Base-by-base conservation (phyloP, 2,113 vertebrate species). In the Oryzias melastigma region DNA sequence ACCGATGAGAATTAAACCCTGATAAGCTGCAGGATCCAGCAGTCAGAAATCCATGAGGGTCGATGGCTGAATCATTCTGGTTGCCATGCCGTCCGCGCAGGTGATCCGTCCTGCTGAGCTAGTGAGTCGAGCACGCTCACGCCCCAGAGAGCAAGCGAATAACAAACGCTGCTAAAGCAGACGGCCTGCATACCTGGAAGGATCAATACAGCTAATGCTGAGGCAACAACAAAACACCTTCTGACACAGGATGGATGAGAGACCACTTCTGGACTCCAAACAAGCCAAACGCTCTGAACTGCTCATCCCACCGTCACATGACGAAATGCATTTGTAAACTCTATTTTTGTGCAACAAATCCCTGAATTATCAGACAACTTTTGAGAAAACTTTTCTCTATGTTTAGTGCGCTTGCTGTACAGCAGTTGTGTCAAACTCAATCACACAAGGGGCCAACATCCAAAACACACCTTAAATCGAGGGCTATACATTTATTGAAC, bases 201-300 rank as follows among this genome's bases (percentile, higher is more conserved):
- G 58, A 85, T 89, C 81, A 16, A 87, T 83, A 62, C 16, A 45
- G 51, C 71, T 45, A 25, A 61, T 44, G 71, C 63, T 62, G 49
- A 52, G 73, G 71, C 75, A 65, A 60, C 52, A 69, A 65, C 70
- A 62, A 75, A 79, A 71, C 62, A 82, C 65, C 71, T 57, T 41
- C 48, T 49, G 64, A 40, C 3, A 6, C 65, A 58, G 25, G 15
- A 82, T 62, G 54, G 25, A 17, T 20, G 35, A 48, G 35, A 7
- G 10, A 24, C 20, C 51, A 62, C 24, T 55, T 60, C 10, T 69
- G 15, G 18, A 18, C 41, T 24, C 44, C 40, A 43, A 52, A 57
- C 12, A 8, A 62, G 44, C 44, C 29, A 14, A 1, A 20, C 22
- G 35, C n/a, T 58, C 17, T 20, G 44, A 24, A 50, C 19, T 15